Evolutionary conservation across 2,888 invertebrate genomes (phyloP).

Genomic region (Mechanitis mazaeus): DNA sequence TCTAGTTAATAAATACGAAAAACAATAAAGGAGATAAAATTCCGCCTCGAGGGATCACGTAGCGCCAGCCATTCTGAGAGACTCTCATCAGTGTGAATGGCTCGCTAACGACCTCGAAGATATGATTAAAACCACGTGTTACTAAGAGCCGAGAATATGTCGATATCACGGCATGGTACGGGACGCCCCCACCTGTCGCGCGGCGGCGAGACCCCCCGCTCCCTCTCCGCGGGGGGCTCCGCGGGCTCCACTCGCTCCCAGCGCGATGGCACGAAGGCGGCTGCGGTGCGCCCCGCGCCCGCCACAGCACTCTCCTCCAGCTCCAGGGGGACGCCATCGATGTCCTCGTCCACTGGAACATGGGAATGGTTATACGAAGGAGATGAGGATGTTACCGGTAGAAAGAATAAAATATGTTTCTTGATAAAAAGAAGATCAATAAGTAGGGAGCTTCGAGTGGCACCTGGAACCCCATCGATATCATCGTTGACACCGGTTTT

Average conservation of each 20-base stretch:
- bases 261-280: conserved; percentile 91
- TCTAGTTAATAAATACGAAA: too few relatives aligned
- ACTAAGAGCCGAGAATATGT: too few relatives aligned
- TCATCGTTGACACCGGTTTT: conserved; percentile 37
- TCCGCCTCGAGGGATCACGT: too few relatives aligned
- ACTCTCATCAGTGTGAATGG: too few relatives aligned
- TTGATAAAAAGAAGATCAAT: neutral
- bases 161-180: too few relatives aligned
- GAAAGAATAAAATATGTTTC: too few relatives aligned
- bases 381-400: too few relatives aligned
- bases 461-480: conserved; percentile 60
- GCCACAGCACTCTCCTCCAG: conserved; percentile 40
- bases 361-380: too few relatives aligned
- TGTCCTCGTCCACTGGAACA: conserved; percentile 81
- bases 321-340: conserved; percentile 84
- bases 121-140: too few relatives aligned
- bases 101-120: too few relatives aligned
- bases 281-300: conserved; percentile 48
- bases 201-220: conserved; percentile 32
- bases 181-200: conserved; percentile 32
- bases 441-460: neutral
- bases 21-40: too few relatives aligned
- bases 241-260: conserved; percentile 98
- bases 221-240: conserved; percentile 49
- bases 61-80: too few relatives aligned